Evolutionary conservation across 2,113 vertebrate species (phyloP).

Genomic region (Bambusicola thoracicus): DNA sequence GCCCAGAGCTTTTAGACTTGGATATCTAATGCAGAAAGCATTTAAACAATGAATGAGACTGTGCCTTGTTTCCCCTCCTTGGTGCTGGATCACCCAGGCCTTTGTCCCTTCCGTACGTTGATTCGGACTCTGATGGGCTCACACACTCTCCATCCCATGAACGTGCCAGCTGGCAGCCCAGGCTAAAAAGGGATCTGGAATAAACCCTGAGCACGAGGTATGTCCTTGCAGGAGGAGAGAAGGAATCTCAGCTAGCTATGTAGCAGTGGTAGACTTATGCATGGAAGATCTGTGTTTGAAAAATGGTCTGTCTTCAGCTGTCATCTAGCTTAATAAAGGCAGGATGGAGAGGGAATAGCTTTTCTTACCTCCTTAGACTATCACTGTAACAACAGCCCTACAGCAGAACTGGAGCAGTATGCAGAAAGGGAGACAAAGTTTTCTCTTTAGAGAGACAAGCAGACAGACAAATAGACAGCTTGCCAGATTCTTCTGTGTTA

Average conservation of each 20-base stretch:
- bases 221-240: neutral
- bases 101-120: neutral
- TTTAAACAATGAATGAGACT: neutral
- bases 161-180: neutral
- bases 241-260: neutral
- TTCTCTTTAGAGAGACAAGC: constrained; percentile 13
- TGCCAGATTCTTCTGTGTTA: constrained; percentile 38
- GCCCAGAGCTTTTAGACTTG: neutral
- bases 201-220: neutral
- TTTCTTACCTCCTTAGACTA: neutral
- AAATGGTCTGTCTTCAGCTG: constrained; percentile 45
- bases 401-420: neutral
- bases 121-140: neutral
- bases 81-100: neutral
- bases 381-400: neutral
- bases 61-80: neutral
- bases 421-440: neutral
- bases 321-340: neutral
- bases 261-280: neutral
- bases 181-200: neutral
- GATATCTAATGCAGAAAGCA: neutral
- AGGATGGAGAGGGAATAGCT: neutral
- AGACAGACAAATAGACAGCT: constrained; percentile 45
- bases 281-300: neutral
- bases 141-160: accelerated